Percentiles rank a stretch among this genome's conserved stretches.
Conservation (phyloP, 2,113 vertebrate genomes). For the Elanoides forficatus region DNA sequence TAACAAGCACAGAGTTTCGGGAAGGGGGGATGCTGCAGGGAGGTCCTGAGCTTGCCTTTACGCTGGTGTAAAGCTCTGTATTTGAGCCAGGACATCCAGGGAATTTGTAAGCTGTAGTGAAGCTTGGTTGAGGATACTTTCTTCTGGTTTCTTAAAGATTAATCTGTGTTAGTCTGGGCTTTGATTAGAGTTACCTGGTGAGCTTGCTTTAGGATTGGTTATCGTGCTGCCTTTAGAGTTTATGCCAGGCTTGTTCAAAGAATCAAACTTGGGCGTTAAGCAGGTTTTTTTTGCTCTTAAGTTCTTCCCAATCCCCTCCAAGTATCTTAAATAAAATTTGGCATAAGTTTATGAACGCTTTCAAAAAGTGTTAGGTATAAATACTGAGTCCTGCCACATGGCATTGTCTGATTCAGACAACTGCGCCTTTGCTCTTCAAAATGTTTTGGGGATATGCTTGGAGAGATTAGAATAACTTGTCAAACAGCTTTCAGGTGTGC, state of each 20-base stretch:
- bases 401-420: background rate
- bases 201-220: background rate
- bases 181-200: background rate
- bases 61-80: fast-evolving
- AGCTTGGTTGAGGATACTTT: background rate
- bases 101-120: background rate
- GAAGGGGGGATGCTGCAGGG: background rate
- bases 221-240: background rate
- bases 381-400: background rate
- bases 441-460: background rate
- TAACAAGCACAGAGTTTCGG: background rate
- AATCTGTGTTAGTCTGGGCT: background rate
- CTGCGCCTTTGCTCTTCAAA: background rate
- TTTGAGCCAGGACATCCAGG: background rate
- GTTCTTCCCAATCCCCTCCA: background rate
- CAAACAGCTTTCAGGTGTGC: constrained; percentile 44
- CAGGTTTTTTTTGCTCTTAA: background rate
- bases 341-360: background rate
- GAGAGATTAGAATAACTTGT: constrained; percentile 57
- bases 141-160: background rate
- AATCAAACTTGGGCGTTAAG: background rate
- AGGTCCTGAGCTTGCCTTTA: background rate
- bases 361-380: background rate
- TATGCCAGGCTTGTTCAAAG: background rate
- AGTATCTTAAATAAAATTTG: background rate